Evolutionary conservation across 2,113 vertebrate species (phyloP).

Genomic region (Erythrocercus mccallii): DNA sequence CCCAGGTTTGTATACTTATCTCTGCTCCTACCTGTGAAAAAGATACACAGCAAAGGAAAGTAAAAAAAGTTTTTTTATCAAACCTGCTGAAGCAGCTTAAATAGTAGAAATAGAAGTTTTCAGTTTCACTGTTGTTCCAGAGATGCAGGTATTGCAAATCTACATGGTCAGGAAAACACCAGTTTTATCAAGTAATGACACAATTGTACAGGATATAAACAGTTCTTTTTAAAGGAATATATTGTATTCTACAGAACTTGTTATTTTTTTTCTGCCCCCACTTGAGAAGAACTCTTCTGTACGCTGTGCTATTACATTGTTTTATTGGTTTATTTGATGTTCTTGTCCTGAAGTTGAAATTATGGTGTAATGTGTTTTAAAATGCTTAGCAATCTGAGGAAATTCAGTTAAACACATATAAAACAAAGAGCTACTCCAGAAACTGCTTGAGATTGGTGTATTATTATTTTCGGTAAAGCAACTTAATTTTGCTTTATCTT

Average conservation of each 20-base stretch:
- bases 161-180: neutral
- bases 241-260: neutral
- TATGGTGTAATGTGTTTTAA: neutral
- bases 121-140: neutral
- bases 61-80: neutral
- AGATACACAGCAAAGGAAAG: too few relatives aligned
- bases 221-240: neutral
- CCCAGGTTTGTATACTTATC: neutral
- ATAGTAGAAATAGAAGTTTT: neutral
- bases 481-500: neutral
- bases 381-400: neutral
- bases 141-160: neutral
- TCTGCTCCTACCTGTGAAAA: neutral
- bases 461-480: neutral
- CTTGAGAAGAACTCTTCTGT: neutral
- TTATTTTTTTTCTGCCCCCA: neutral
- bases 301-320: neutral
- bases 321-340: neutral
- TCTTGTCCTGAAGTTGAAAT: neutral
- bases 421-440: neutral
- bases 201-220: neutral
- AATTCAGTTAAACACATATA: neutral
- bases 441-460: neutral
- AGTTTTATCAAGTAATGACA: neutral
- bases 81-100: neutral